Conservation (phyloP, 2,113 vertebrate genomes). For the Leptodactylus fuscus region DNA sequence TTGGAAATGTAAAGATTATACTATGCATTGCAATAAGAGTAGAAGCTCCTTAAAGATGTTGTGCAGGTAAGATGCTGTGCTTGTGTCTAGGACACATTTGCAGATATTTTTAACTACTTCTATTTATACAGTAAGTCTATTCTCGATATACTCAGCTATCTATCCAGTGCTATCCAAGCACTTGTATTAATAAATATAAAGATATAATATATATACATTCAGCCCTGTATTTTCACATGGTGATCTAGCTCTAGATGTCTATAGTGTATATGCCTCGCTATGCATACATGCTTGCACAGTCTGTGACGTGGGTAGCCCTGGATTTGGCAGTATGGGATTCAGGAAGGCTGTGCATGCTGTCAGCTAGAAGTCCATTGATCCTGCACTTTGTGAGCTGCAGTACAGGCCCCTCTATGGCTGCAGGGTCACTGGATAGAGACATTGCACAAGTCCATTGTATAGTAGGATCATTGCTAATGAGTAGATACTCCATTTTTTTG, state of each 20-base stretch:
- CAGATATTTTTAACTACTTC: not conserved
- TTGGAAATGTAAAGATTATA: too few relatives aligned
- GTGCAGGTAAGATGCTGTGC: not conserved
- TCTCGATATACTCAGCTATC: not conserved
- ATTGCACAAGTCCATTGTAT: not conserved
- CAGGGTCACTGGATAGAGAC: constrained; percentile 11
- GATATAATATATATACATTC: not conserved
- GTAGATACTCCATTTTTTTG: not conserved
- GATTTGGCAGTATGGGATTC: not conserved
- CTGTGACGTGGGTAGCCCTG: constrained; percentile 29
- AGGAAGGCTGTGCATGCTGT: constrained; percentile 28
- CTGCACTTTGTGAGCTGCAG: constrained; percentile 26
- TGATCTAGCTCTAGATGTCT: not conserved
- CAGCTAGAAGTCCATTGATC: not conserved
- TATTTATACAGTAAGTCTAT: not conserved
- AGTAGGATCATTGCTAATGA: not conserved
- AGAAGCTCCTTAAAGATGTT: not conserved
- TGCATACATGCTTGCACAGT: not conserved
- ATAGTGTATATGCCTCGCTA: not conserved
- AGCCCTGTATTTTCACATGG: not conserved
- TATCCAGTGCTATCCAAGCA: not conserved
- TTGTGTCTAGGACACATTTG: not conserved
- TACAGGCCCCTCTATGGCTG: constrained; percentile 20
- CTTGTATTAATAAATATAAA: not conserved
- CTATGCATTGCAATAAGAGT: not conserved